phyloP scores from a whole-genome alignment of 2,113 vertebrate genomes.

The Steatornis caripensis region DNA sequence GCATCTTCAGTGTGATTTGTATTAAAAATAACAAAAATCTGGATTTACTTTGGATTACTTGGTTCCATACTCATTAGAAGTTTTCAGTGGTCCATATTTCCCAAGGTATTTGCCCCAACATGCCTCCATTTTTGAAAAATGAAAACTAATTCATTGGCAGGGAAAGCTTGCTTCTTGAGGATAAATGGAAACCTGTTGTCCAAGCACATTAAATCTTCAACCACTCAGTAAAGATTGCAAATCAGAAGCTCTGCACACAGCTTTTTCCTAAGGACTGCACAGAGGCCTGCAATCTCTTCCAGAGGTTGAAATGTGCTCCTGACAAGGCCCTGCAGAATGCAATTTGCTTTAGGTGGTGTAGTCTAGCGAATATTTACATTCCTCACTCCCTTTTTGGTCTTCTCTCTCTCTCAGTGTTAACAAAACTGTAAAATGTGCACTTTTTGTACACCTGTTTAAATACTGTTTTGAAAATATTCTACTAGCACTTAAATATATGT shows the following conservation, averaged over 20 bases:
- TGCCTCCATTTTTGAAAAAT: not conserved
- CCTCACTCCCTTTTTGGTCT: not conserved
- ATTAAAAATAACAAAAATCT: not conserved
- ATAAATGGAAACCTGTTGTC: not conserved
- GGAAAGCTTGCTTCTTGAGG: not conserved
- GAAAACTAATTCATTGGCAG: not conserved
- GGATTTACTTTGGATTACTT: not conserved
- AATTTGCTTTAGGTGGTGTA: not conserved
- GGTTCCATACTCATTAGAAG: not conserved
- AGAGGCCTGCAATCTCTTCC: not conserved
- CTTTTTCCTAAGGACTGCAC: not conserved
- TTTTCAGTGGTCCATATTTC: not conserved
- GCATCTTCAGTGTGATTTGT: not conserved
- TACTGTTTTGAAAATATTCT: not conserved
- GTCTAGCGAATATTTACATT: not conserved
- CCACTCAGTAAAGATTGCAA: not conserved
- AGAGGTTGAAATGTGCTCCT: not conserved
- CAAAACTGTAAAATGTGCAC: not conserved
- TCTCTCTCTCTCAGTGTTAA: not conserved
- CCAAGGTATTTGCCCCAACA: not conserved
- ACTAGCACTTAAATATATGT: not conserved
- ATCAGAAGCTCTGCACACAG: not conserved
- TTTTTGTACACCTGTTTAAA: not conserved
- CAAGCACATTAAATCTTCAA: not conserved
- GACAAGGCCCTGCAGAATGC: not conserved